These are phyloP conservation scores for Phenganax marumi DNA, from an alignment of 92 coral and sea anemone species.

Conservation along the genomic window DNA sequence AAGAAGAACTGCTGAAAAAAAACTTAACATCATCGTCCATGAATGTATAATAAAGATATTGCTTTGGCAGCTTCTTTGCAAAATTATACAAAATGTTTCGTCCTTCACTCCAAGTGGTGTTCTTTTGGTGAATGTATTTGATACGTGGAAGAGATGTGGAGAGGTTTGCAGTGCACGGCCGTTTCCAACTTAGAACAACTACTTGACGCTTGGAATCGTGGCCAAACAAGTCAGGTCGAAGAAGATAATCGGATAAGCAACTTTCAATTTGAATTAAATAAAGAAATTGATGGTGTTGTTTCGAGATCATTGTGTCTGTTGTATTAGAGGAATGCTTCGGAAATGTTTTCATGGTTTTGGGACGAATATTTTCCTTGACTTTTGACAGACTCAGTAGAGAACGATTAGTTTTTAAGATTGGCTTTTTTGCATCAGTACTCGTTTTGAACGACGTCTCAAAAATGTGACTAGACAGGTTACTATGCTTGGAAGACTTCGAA, in stretches of 20 bases:
- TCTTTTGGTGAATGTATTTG: slow-evolving; percentile 51
- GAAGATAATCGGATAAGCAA: slow-evolving; percentile 65
- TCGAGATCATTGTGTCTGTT: too few relatives aligned
- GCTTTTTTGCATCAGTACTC: too few relatives aligned
- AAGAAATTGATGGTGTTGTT: slow-evolving; percentile 34
- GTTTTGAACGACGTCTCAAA: too few relatives aligned
- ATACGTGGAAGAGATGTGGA: slow-evolving; percentile 45
- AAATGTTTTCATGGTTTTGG: too few relatives aligned
- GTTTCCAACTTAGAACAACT: slow-evolving; percentile 75
- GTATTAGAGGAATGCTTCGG: too few relatives aligned
- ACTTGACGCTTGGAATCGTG: slow-evolving; percentile 58
- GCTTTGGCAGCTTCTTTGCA: slow-evolving; percentile 49
- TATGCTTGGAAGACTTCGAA: too few relatives aligned
- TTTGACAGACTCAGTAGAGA: too few relatives aligned
- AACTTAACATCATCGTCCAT: slow-evolving; percentile 82
- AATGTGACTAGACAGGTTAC: too few relatives aligned
- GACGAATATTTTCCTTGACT: too few relatives aligned
- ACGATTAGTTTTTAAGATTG: too few relatives aligned
- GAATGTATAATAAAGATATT: slow-evolving; percentile 74
- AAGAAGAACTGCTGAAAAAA: slow-evolving; percentile 58
- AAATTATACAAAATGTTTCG: slow-evolving; percentile 68
- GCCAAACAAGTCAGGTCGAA: slow-evolving; percentile 54
- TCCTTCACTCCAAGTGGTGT: slow-evolving; percentile 82
- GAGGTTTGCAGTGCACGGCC: slow-evolving; percentile 49
- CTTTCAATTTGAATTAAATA: slow-evolving; percentile 80